Percentiles rank a stretch among this genome's conserved stretches.
Conservation (phyloP, 37 sponge, comb jelly and placozoan species). For the Chondrosia reniformis region DNA sequence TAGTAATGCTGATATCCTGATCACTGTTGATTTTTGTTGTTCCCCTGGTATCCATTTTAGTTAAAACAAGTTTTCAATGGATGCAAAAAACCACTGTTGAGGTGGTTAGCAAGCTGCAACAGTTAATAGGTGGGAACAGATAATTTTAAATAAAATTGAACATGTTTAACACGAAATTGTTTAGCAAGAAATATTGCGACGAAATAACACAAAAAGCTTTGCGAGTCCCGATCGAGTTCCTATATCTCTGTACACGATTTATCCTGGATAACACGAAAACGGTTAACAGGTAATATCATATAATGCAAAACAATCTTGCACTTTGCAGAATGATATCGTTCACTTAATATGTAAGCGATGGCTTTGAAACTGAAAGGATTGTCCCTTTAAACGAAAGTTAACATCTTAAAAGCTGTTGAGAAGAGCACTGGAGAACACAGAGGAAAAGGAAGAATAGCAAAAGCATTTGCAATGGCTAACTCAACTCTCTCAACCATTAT, state of each 20-base stretch:
- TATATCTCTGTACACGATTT: background rate
- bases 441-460: background rate
- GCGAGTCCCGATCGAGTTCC: background rate
- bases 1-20: no score
- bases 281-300: background rate
- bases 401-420: background rate
- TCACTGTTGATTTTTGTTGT: no score
- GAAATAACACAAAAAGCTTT: background rate
- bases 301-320: background rate
- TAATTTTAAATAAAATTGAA: background rate
- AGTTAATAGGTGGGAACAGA: no score
- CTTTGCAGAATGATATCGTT: background rate
- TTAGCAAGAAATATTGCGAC: slow-evolving; percentile 1
- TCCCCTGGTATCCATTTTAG: no score
- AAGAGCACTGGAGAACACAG: background rate
- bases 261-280: background rate
- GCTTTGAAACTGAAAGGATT: background rate
- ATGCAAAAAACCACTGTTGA: no score
- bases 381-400: background rate
- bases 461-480: background rate
- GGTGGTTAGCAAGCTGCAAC: no score
- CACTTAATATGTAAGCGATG: background rate
- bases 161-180: background rate
- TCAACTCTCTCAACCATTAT: background rate
- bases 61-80: no score